Percentiles rank a stretch among this genome's conserved stretches.
These are phyloP conservation scores for Asbolus verrucosus DNA, from an alignment of 1,140 invertebrate species.

Conservation along the genomic window DNA sequence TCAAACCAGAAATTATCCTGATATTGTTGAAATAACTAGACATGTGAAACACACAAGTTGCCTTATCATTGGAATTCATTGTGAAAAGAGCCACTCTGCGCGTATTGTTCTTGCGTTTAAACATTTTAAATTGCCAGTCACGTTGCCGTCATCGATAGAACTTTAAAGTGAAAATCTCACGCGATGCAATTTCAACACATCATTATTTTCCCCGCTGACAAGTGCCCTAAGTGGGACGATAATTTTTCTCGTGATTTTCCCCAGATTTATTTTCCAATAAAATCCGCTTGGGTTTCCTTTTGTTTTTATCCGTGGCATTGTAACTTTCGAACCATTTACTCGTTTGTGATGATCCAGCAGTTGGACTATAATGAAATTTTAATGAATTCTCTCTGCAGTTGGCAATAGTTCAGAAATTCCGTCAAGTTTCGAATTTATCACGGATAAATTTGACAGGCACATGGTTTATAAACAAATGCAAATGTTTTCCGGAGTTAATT, in stretches of 20 bases:
- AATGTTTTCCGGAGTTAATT: slow-evolving; percentile 42
- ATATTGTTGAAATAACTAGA: too few relatives aligned
- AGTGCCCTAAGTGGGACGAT: slow-evolving; percentile 1
- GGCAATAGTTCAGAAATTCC: slow-evolving; percentile 1
- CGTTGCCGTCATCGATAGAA: slow-evolving; percentile 21
- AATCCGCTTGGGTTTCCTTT: not conserved
- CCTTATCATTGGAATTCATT: slow-evolving; percentile 2
- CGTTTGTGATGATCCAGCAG: not conserved
- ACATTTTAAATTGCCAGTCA: slow-evolving; percentile 20
- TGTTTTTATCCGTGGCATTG: not conserved
- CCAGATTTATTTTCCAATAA: not conserved
- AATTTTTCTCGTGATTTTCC: not conserved
- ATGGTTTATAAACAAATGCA: slow-evolving; percentile 46
- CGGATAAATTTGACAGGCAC: slow-evolving; percentile 25
- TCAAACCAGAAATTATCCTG: too few relatives aligned
- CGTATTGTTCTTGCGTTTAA: slow-evolving; percentile 17
- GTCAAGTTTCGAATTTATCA: slow-evolving; percentile 29
- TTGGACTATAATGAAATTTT: slow-evolving; percentile 1
- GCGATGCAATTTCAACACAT: slow-evolving; percentile 22
- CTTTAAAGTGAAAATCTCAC: slow-evolving; percentile 24
- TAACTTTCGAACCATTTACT: not conserved
- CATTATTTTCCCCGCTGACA: slow-evolving; percentile 15
- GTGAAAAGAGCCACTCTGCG: not conserved
- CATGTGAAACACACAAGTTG: not conserved
- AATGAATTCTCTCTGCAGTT: slow-evolving; percentile 4